Conservation (phyloP, 2,888 invertebrate genomes). For the Eurois occulta region DNA sequence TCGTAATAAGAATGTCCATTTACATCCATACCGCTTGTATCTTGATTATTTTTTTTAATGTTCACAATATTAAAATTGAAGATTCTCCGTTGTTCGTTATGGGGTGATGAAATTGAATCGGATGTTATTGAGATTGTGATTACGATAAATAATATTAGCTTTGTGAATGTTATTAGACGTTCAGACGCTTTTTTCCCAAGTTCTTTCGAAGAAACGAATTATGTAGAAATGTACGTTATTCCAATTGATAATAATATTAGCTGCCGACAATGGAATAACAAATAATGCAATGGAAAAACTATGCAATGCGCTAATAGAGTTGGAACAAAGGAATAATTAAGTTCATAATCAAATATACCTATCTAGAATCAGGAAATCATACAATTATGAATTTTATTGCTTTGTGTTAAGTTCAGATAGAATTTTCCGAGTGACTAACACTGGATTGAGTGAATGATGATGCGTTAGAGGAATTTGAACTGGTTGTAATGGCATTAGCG, state of each 20-base stretch:
- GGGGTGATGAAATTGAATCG: conserved; percentile 82
- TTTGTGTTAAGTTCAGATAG: conserved; percentile 44
- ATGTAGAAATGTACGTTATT: conserved; percentile 58
- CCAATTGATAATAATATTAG: conserved; percentile 59
- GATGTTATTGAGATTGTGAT: conserved; percentile 73
- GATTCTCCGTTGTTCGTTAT: conserved; percentile 73
- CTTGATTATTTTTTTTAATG: conserved; percentile 83
- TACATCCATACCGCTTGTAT: conserved; percentile 82
- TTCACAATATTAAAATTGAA: conserved; percentile 75
- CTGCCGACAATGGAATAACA: conserved; percentile 52
- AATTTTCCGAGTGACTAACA: conserved; percentile 38
- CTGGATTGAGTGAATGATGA: conserved; percentile 36
- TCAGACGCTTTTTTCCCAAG: conserved; percentile 49
- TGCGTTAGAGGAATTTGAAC: conserved; percentile 65
- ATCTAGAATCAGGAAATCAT: conserved; percentile 39
- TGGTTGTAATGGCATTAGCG: conserved; percentile 69
- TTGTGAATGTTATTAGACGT: conserved; percentile 65
- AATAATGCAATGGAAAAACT: conserved; percentile 60
- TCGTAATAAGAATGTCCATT: conserved; percentile 88
- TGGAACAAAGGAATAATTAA: conserved; percentile 70
- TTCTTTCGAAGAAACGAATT: conserved; percentile 56
- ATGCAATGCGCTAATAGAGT: conserved; percentile 53
- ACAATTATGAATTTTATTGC: conserved; percentile 53
- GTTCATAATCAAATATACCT: conserved; percentile 51
- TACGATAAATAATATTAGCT: conserved; percentile 71